A percentile compares a stretch with the other conserved stretches of the same genome.
Evolutionary conservation across 2,888 invertebrate genomes (phyloP).

Genomic region (Harpalus rufipes): DNA sequence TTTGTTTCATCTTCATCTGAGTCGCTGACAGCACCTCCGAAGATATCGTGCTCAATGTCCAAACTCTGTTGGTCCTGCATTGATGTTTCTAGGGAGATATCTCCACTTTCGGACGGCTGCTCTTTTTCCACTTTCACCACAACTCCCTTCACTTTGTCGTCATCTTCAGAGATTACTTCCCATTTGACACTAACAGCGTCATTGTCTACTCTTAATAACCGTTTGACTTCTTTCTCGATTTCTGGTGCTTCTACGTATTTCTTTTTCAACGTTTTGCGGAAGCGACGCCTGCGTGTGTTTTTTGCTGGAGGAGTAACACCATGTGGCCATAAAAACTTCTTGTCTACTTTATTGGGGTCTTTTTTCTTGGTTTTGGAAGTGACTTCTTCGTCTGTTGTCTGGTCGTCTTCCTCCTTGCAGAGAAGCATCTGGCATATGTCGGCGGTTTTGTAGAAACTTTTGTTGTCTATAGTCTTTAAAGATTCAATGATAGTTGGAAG

Average conservation of each 20-base stretch:
- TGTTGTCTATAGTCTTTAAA: slow-evolving; percentile 96
- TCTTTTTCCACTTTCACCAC: slow-evolving; percentile 76
- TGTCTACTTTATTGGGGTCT: slow-evolving; percentile 89
- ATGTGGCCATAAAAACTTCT: slow-evolving; percentile 96
- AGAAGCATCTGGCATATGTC: slow-evolving; percentile 96
- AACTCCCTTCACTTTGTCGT: slow-evolving; percentile 77
- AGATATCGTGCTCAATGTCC: slow-evolving; percentile 87
- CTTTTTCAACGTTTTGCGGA: slow-evolving; percentile 96
- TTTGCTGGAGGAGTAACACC: slow-evolving; percentile 97
- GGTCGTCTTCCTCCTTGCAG: slow-evolving; percentile 93
- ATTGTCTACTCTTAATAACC: slow-evolving; percentile 93
- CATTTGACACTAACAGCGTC: slow-evolving; percentile 93
- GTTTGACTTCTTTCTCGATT: slow-evolving; percentile 98
- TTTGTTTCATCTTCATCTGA: slow-evolving; percentile 88
- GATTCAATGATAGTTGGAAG: slow-evolving; percentile 95
- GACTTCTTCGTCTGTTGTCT: slow-evolving; percentile 87
- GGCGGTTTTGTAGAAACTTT: slow-evolving; percentile 98
- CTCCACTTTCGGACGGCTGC: slow-evolving; percentile 75
- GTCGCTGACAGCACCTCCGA: slow-evolving; percentile 95
- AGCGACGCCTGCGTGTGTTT: slow-evolving; percentile 94
- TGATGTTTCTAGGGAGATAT: slow-evolving; percentile 73
- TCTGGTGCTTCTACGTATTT: slow-evolving; percentile 98
- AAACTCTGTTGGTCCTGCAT: slow-evolving; percentile 75
- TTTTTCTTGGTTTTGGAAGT: slow-evolving; percentile 90
- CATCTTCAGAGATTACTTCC: slow-evolving; percentile 94